Conservation (phyloP, 1,140 invertebrate species). For the Steinernema khuongi region DNA sequence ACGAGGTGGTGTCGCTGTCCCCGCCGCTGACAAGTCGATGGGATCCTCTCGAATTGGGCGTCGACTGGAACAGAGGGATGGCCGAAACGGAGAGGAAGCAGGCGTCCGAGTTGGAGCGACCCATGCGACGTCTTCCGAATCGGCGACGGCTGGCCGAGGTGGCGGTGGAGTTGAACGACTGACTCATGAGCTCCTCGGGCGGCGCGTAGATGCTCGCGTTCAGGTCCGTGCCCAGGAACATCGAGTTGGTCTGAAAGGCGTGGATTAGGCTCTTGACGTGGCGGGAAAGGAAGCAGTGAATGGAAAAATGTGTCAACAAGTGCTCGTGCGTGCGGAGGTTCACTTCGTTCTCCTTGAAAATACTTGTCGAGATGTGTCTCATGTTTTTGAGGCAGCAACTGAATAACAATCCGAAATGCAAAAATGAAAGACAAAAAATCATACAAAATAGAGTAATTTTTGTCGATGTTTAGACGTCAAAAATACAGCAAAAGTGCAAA, state of each 20-base stretch:
- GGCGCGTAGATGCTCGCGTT: neutral
- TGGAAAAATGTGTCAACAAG: too few species aligned
- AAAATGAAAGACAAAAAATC: too few species aligned
- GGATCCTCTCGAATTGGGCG: neutral
- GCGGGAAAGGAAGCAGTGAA: neutral
- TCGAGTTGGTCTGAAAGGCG: conserved; percentile 1
- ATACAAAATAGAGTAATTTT: too few species aligned
- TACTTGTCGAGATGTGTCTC: too few species aligned
- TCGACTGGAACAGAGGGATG: neutral
- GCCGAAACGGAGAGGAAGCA: neutral
- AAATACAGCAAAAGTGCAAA: too few species aligned
- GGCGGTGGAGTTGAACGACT: neutral
- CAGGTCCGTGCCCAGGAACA: neutral
- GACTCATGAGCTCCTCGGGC: neutral
- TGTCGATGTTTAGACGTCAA: too few species aligned
- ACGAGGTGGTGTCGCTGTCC: neutral
- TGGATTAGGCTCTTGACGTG: neutral
- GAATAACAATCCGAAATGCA: too few species aligned
- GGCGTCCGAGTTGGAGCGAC: neutral
- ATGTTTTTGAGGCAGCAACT: too few species aligned
- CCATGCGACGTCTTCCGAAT: neutral
- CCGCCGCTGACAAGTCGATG: neutral
- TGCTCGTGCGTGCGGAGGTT: too few species aligned
- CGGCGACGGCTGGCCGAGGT: neutral
- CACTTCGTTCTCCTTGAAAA: too few species aligned